Evolutionary conservation across 2,888 invertebrate genomes (phyloP).

Genomic region (Keiferia lycopersicella): DNA sequence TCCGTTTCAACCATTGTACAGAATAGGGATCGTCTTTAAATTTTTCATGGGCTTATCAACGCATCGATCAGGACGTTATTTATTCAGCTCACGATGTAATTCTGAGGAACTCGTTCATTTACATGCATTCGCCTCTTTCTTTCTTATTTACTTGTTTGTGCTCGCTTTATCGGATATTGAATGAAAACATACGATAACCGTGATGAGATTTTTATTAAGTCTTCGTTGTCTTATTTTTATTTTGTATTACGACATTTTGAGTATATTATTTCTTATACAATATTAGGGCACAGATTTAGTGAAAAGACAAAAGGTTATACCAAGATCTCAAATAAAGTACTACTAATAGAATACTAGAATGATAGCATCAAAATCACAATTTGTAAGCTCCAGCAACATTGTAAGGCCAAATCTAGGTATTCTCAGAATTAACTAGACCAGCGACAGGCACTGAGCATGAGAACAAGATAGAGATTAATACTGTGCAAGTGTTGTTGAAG

Average conservation of each 20-base stretch:
- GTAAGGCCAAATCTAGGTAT: slow-evolving; percentile 50
- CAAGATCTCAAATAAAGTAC: too few relatives aligned
- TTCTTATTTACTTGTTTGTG: slow-evolving; percentile 64
- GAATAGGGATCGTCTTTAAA: slow-evolving; percentile 57
- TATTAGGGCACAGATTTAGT: too few relatives aligned
- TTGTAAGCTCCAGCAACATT: slow-evolving; percentile 32
- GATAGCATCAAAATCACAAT: slow-evolving; percentile 4
- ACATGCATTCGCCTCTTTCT: slow-evolving; percentile 64
- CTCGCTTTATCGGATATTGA: slow-evolving; percentile 59
- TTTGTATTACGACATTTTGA: slow-evolving; percentile 29
- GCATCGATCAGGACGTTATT: slow-evolving; percentile 70
- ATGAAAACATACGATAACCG: slow-evolving; percentile 49
- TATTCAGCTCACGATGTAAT: slow-evolving; percentile 73
- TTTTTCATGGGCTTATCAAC: slow-evolving; percentile 72
- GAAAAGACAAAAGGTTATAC: too few relatives aligned
- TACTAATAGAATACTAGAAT: too few relatives aligned
- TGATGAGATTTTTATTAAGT: slow-evolving; percentile 43
- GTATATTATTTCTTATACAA: neutral
- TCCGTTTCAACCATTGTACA: slow-evolving; percentile 56
- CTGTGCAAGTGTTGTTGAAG: slow-evolving; percentile 69
- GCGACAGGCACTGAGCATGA: slow-evolving; percentile 54
- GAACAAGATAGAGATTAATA: slow-evolving; percentile 72
- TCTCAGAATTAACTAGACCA: slow-evolving; percentile 57
- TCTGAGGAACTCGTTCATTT: slow-evolving; percentile 72
- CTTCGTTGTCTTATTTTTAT: slow-evolving; percentile 34